A percentile compares a stretch with the other conserved stretches of the same genome.
These are phyloP conservation scores for Pristionchus fissidentatus DNA, from an alignment of 2,888 invertebrate genomes.

Conservation along the genomic window DNA sequence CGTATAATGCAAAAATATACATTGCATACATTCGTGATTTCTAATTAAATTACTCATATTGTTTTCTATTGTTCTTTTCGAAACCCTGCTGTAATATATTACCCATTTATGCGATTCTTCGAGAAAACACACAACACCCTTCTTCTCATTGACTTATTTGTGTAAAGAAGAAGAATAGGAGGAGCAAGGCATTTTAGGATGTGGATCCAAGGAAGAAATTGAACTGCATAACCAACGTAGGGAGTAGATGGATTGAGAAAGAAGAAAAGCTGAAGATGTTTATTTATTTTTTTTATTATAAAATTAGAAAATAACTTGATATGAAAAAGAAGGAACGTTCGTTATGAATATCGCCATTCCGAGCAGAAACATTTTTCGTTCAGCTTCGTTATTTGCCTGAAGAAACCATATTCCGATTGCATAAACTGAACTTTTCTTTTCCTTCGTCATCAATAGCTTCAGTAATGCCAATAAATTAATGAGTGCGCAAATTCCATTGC, in stretches of 20 bases:
- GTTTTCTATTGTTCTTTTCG: neutral
- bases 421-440: neutral
- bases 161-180: constrained; percentile 3
- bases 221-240: neutral
- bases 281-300: neutral
- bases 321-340: neutral
- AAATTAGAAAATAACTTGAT: neutral
- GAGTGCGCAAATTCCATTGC: neutral
- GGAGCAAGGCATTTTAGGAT: constrained; percentile 15
- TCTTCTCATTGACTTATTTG: neutral
- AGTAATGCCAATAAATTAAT: neutral
- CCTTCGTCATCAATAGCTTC: neutral
- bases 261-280: neutral
- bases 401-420: neutral
- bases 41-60: too few relatives aligned
- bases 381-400: neutral
- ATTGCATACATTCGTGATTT: too few relatives aligned
- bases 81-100: neutral
- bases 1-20: too few relatives aligned
- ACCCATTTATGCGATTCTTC: too few relatives aligned
- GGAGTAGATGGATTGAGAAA: neutral
- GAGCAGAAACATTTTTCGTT: neutral
- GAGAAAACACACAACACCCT: neutral
- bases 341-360: neutral
- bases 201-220: neutral